Conservation (phyloP, 2,888 invertebrate species). For the Caenorhabditis afra region DNA sequence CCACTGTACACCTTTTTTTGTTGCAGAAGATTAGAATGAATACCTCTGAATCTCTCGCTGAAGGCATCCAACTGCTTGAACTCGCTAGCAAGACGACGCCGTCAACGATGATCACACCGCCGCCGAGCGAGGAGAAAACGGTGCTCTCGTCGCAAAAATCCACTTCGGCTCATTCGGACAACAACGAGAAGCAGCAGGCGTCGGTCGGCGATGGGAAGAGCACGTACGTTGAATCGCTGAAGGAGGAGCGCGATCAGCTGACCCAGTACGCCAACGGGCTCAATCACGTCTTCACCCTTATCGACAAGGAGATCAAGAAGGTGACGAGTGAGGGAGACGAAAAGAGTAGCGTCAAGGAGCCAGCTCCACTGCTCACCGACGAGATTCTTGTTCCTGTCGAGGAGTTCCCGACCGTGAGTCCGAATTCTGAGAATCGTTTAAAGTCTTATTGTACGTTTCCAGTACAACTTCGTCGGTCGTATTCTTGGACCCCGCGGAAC, state of each 20-base stretch:
- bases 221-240: conserved; percentile 57
- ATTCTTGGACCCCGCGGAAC: conserved; percentile 60
- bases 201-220: conserved; percentile 8
- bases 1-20: no score
- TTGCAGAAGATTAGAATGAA: conserved; percentile 23
- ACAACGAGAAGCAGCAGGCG: conserved; percentile 12
- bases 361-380: conserved; percentile 24
- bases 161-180: conserved; percentile 53
- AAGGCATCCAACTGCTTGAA: conserved; percentile 36
- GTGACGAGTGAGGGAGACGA: conserved; percentile 1
- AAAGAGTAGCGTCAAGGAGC: not conserved
- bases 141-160: conserved; percentile 43
- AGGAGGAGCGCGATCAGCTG: conserved; percentile 52
- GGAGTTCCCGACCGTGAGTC: conserved; percentile 37
- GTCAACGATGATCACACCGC: conserved; percentile 38
- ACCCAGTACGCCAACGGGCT: conserved; percentile 32
- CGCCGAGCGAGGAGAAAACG: conserved; percentile 43
- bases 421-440: not conserved
- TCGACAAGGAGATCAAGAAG: conserved; percentile 53
- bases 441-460: not conserved
- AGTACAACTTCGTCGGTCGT: conserved; percentile 60
- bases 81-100: conserved; percentile 28
- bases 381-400: conserved; percentile 42
- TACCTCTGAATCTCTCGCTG: conserved; percentile 29
- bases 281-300: conserved; percentile 49